These are phyloP conservation scores for Amiota communis DNA, from an alignment of 2,888 invertebrate species.

Conservation along the genomic window DNA sequence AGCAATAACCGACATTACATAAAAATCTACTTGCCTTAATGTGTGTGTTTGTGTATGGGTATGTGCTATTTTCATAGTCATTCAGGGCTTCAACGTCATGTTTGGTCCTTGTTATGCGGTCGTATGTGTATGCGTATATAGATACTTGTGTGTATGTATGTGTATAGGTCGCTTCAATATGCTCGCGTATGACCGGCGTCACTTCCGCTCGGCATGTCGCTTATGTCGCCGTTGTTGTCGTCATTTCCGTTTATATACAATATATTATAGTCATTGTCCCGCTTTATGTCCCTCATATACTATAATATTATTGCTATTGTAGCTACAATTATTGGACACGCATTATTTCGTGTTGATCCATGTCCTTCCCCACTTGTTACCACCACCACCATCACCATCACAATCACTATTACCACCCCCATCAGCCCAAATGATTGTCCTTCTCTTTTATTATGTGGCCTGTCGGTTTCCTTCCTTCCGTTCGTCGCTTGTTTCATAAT, in stretches of 20 bases:
- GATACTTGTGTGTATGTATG: conserved; percentile 45
- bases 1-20: conserved; percentile 66
- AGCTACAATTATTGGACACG: conserved; percentile 3
- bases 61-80: conserved; percentile 40
- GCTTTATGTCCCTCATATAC: background rate
- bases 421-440: no score
- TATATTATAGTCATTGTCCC: conserved; percentile 11
- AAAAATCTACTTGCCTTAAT: conserved; percentile 66
- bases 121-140: conserved; percentile 40
- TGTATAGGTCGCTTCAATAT: conserved; percentile 34
- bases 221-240: conserved; percentile 55
- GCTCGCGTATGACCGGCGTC: conserved; percentile 39
- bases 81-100: no score
- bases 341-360: conserved; percentile 1
- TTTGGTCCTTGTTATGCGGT: no score
- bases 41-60: conserved; percentile 44
- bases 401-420: background rate
- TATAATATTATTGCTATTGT: background rate
- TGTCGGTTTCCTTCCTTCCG: conserved; percentile 1
- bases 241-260: conserved; percentile 53
- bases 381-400: background rate
- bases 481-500: conserved; percentile 51
- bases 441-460: no score
- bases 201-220: conserved; percentile 68
- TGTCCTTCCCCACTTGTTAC: background rate